These are phyloP conservation scores for Adineta ricciae DNA, from an alignment of 2,888 invertebrate genomes.

Conservation along the genomic window DNA sequence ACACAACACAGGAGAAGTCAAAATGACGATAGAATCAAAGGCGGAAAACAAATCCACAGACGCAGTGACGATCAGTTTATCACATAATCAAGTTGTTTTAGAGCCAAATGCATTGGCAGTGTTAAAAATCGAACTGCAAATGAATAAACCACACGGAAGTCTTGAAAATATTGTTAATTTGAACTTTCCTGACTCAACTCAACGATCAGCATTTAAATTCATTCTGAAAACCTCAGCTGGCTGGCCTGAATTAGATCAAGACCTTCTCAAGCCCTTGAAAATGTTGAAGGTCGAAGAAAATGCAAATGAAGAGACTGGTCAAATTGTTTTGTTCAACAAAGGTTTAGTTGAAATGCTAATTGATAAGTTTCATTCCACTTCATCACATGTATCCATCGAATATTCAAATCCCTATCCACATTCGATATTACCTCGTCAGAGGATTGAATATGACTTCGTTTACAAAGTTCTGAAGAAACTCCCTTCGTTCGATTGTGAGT, in stretches of 20 bases:
- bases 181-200: background rate
- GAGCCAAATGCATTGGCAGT: background rate
- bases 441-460: background rate
- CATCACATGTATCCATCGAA: background rate
- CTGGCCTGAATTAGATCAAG: background rate
- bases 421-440: background rate
- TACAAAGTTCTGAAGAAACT: background rate
- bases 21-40: background rate
- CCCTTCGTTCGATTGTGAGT: background rate
- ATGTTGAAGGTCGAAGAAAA: background rate
- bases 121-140: background rate
- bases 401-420: too few species aligned
- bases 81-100: background rate
- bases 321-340: background rate
- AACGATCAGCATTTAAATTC: background rate
- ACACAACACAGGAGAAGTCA: background rate
- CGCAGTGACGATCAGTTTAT: background rate
- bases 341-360: background rate
- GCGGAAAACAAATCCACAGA: background rate
- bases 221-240: background rate
- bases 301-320: background rate
- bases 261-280: background rate
- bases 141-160: background rate
- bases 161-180: background rate
- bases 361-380: background rate